Percentiles rank a stretch among this genome's conserved stretches.
These are phyloP conservation scores for Phaonia tiefii DNA, from an alignment of 2,888 invertebrate species.

Conservation along the genomic window DNA sequence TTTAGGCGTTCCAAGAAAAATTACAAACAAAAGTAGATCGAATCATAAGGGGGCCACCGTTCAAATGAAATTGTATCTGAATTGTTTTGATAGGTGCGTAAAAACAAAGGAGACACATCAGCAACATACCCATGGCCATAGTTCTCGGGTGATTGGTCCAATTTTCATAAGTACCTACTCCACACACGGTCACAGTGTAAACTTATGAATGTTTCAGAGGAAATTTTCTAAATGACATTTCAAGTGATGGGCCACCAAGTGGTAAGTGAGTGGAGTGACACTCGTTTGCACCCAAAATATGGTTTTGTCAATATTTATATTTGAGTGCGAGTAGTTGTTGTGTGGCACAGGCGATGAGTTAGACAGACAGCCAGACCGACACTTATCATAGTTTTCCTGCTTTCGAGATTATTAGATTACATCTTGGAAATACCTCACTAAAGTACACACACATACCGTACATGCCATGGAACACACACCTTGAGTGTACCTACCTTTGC, in stretches of 20 bases:
- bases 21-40: slow-evolving; percentile 13
- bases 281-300: neutral
- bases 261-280: neutral
- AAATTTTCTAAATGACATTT: slow-evolving; percentile 32
- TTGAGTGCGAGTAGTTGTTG: slow-evolving; percentile 12
- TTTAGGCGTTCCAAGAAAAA: slow-evolving; percentile 32
- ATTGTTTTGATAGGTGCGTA: no score
- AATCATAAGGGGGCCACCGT: slow-evolving; percentile 6
- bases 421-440: slow-evolving; percentile 4
- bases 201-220: slow-evolving; percentile 42
- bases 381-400: neutral
- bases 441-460: slow-evolving; percentile 11
- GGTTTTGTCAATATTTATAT: no score
- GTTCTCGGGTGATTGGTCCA: slow-evolving; percentile 15
- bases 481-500: neutral
- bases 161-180: slow-evolving; percentile 27
- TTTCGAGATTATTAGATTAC: slow-evolving; percentile 46
- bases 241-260: slow-evolving; percentile 39
- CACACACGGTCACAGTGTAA: slow-evolving; percentile 44
- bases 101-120: no score
- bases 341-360: neutral
- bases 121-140: no score
- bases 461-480: no score
- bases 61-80: slow-evolving; percentile 22
- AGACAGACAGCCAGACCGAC: no score